phyloP scores from a whole-genome alignment of 2,888 invertebrate species.

The Orthonevra nobilis region DNA sequence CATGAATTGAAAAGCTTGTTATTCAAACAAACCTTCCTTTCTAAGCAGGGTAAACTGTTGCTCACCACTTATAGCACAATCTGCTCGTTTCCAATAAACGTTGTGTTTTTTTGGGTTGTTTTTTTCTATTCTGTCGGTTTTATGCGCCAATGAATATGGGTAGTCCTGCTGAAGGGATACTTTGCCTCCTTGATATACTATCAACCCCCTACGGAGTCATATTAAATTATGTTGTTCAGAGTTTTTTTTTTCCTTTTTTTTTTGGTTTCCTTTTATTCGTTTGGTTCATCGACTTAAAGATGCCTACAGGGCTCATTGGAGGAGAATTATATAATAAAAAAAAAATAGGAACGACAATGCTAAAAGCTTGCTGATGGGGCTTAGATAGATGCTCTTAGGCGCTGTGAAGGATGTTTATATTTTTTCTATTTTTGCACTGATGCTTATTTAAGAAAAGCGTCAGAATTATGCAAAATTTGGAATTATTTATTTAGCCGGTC shows the following conservation, averaged over 20 bases:
- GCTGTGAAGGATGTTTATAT: too few relatives aligned
- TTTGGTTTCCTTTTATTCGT: background rate
- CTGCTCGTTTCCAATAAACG: background rate
- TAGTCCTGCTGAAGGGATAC: background rate
- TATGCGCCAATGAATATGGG: constrained; percentile 26
- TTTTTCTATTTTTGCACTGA: too few relatives aligned
- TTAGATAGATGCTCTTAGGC: too few relatives aligned
- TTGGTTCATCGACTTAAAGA: background rate
- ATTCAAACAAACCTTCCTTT: too few relatives aligned
- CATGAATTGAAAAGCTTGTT: too few relatives aligned
- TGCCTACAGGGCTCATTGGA: background rate
- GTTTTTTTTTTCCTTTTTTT: background rate
- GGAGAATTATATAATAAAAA: too few relatives aligned
- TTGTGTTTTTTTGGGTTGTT: background rate
- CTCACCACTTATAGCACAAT: background rate
- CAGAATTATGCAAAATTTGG: too few relatives aligned
- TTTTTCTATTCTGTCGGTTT: background rate
- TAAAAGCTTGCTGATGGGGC: too few relatives aligned
- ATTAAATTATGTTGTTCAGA: constrained; percentile 21
- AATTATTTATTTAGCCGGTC: too few relatives aligned
- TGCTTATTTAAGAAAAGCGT: too few relatives aligned
- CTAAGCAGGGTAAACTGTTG: too few relatives aligned
- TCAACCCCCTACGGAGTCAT: constrained; percentile 12
- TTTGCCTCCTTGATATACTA: background rate
- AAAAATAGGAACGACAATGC: too few relatives aligned